Evolutionary conservation across 1,140 invertebrate species (phyloP).

Genomic region (Magallana ariakensis): DNA sequence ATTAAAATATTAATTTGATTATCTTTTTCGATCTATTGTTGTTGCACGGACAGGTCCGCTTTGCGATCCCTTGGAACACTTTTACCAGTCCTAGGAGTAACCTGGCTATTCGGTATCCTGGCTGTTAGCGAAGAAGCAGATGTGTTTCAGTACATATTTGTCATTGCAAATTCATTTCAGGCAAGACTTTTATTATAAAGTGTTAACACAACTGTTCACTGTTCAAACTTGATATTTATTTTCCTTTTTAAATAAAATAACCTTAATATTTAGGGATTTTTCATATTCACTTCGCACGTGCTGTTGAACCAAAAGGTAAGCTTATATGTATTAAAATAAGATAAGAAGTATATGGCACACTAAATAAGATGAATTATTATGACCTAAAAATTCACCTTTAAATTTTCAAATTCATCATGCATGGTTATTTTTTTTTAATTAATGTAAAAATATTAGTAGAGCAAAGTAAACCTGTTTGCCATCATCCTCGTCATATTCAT

Average conservation of each 20-base stretch:
- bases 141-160: slow-evolving; percentile 56
- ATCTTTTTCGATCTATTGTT: neutral
- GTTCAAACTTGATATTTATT: neutral
- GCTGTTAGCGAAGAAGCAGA: slow-evolving; percentile 44
- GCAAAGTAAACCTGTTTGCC: neutral
- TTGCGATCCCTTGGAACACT: slow-evolving; percentile 40
- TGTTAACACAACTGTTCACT: neutral
- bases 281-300: slow-evolving; percentile 24
- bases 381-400: neutral
- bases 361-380: too few species aligned
- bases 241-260: neutral
- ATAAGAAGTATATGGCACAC: too few species aligned
- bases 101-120: slow-evolving; percentile 55
- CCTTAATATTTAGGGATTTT: neutral
- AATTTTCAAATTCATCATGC: neutral
- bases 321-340: neutral
- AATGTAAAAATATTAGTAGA: neutral
- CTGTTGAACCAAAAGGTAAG: slow-evolving; percentile 34
- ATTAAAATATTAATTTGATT: too few species aligned
- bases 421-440: neutral
- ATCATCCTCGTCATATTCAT: neutral
- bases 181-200: neutral
- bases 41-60: slow-evolving; percentile 33
- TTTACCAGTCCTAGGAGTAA: slow-evolving; percentile 50
- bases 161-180: slow-evolving; percentile 54